Evolutionary conservation across 1,140 invertebrate species (phyloP), one percentile per base, ranked within the genome.

Genomic region (Sinonovacula constricta): DNA sequence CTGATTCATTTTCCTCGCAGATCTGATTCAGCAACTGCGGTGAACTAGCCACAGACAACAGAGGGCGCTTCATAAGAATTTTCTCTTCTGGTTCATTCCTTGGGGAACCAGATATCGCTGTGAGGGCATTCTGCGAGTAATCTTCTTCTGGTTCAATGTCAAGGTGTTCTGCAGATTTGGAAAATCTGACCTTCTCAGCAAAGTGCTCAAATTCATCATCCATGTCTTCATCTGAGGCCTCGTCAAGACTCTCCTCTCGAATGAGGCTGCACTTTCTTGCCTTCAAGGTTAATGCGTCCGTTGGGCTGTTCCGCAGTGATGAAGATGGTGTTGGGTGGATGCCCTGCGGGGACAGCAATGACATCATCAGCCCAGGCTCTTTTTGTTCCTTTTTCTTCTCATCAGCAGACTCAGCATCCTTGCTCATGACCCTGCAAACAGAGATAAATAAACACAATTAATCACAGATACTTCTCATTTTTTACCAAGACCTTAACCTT

Each of bases 11-110:
- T 82, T 95, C 94, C 85, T 95, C 95, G 74, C 94, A 93, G 63
- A 95, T 95, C 87, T 95, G 94, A 86, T 95, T 95, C 5, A 95
- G 88, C 24, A 94, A 81, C 83, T 94, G 93, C 5, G 94, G 93
- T n/a, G 92, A 93, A 78, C 91, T 93, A 34, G 91, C 91, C 24
- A 92, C 92, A 72, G 89, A 91, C 81, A 91, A 91, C 62, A 92
- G 88, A 51, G 90, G 90, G 45, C 92, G 89, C 71, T 88, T 88
- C 2, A 84, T 67, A 15, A 24, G 82, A 59, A 65, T 30, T 36
- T 2, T 80, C 34, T 78, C 28, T 15, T 24, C 36, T 30, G 51
- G 36, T 30, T 66, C 57, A 39, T 91, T 85, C 78, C 85, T 66
- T 84, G 90, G 81, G 82, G 90, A 72, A n/a, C n/a, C n/a, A n/a